Conservation (phyloP, 1,140 invertebrate species). For the Apis cerana region DNA sequence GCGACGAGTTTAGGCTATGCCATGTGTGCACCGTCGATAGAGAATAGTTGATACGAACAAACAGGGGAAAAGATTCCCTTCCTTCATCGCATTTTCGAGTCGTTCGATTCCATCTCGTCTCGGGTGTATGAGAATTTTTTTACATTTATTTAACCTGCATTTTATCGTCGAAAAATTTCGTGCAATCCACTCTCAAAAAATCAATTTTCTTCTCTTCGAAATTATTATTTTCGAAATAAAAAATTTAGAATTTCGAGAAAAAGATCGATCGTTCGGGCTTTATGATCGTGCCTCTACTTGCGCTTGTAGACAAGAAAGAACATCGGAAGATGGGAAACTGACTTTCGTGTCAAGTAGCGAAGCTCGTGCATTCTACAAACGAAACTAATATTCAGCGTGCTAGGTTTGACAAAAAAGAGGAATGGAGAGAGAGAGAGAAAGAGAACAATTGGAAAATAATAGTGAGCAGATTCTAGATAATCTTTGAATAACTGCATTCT, state of each 20-base stretch:
- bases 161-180: neutral
- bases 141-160: too few species aligned
- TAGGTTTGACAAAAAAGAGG: slow-evolving; percentile 30
- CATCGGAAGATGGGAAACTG: slow-evolving; percentile 27
- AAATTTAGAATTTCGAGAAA: neutral
- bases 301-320: neutral
- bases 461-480: slow-evolving; percentile 14
- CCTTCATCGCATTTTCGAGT: neutral
- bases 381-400: slow-evolving; percentile 69
- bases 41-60: neutral
- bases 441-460: neutral
- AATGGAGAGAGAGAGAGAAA: neutral
- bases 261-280: neutral
- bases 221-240: neutral
- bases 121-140: neutral
- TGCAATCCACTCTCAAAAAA: too few species aligned
- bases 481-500: slow-evolving; percentile 54
- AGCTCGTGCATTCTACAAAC: slow-evolving; percentile 66
- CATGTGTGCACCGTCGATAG: slow-evolving; percentile 9
- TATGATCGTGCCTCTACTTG: neutral
- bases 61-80: too few species aligned
- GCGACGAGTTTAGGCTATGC: slow-evolving; percentile 1
- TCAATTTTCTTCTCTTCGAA: neutral
- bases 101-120: neutral
- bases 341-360: slow-evolving; percentile 34